Evolutionary conservation across 2,888 invertebrate species (phyloP).

Genomic region (Cheilosia pagana): DNA sequence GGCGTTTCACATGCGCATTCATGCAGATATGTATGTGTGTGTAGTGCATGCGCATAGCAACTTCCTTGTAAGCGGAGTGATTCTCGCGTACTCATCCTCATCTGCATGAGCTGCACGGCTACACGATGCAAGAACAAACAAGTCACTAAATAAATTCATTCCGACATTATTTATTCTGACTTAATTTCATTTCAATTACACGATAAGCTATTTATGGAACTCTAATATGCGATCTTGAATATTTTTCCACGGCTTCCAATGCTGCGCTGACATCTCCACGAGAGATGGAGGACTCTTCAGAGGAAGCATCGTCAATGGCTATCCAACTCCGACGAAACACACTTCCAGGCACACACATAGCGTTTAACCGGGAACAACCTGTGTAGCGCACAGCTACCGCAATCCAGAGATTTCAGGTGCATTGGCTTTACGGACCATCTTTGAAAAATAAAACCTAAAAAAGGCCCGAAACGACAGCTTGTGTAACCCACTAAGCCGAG

Average conservation of each 20-base stretch:
- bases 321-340: slow-evolving; percentile 27
- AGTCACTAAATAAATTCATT: slow-evolving; percentile 76
- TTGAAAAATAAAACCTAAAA: slow-evolving; percentile 20
- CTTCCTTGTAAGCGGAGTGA: slow-evolving; percentile 57
- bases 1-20: not conserved
- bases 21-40: slow-evolving; percentile 1
- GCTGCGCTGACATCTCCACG: slow-evolving; percentile 31
- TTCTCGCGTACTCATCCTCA: slow-evolving; percentile 72
- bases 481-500: slow-evolving; percentile 73
- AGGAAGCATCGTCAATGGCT: slow-evolving; percentile 46
- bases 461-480: slow-evolving; percentile 50
- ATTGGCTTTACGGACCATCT: slow-evolving; percentile 35
- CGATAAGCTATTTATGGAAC: slow-evolving; percentile 77
- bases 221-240: slow-evolving; percentile 72
- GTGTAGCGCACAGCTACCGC: slow-evolving; percentile 56
- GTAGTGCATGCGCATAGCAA: slow-evolving; percentile 19
- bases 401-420: slow-evolving; percentile 66
- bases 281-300: slow-evolving; percentile 48
- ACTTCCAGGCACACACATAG: slow-evolving; percentile 38
- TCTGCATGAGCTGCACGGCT: slow-evolving; percentile 71
- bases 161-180: slow-evolving; percentile 76
- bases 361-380: slow-evolving; percentile 57
- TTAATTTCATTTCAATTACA: slow-evolving; percentile 77
- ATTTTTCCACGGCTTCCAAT: slow-evolving; percentile 48
- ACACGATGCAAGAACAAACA: slow-evolving; percentile 72